Conservation (phyloP, 1,140 invertebrate genomes). For the Brachionus asplanchnoidis region DNA sequence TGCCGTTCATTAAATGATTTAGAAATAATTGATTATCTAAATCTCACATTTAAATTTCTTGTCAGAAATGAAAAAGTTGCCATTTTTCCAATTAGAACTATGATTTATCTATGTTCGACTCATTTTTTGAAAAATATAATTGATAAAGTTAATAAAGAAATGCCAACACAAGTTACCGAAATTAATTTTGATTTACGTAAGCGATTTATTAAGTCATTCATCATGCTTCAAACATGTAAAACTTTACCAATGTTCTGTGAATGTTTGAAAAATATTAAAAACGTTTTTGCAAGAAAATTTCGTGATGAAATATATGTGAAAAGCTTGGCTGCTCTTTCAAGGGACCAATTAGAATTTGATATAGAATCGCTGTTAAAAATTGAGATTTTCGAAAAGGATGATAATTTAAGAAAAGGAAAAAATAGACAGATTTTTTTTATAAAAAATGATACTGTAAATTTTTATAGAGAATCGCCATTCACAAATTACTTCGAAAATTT, state of each 20-base stretch:
- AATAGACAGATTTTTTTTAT: neutral
- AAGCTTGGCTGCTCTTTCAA: neutral
- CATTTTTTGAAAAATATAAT: neutral
- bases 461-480: neutral
- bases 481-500: neutral
- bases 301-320: neutral
- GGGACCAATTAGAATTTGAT: neutral
- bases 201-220: neutral
- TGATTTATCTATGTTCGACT: neutral
- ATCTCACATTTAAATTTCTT: neutral
- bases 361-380: too few species aligned
- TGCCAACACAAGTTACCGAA: neutral
- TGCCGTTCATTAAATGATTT: neutral
- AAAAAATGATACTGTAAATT: neutral
- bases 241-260: neutral
- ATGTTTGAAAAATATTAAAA: neutral
- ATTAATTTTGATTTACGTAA: neutral
- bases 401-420: too few species aligned
- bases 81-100: neutral
- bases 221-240: neutral
- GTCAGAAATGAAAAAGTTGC: neutral
- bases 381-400: too few species aligned
- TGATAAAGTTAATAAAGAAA: neutral
- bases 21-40: constrained; percentile 18
- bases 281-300: neutral